These are phyloP conservation scores for Lateolabrax maculatus DNA, from an alignment of 2,797 vertebrate genomes.

Conservation along the genomic window DNA sequence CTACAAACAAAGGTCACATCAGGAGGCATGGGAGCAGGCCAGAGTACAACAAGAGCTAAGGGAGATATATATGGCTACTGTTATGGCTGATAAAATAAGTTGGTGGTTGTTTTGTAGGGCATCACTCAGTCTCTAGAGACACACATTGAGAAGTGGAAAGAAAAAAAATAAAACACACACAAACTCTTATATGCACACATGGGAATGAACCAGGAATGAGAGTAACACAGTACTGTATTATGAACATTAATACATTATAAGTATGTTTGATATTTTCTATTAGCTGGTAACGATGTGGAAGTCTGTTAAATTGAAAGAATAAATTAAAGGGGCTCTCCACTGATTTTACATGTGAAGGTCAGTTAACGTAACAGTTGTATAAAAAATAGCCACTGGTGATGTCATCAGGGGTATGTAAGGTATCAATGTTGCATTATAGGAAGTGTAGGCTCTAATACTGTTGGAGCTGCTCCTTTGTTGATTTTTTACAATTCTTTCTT, in stretches of 20 bases:
- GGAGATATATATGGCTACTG: conserved; percentile 54
- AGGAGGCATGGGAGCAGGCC: conserved; percentile 61
- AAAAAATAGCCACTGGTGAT: background rate
- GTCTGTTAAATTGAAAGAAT: background rate
- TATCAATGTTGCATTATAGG: background rate
- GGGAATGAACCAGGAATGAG: background rate
- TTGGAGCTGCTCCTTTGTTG: background rate
- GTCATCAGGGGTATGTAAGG: background rate
- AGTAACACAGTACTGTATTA: background rate
- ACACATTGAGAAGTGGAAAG: conserved; percentile 10
- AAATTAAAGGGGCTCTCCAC: background rate
- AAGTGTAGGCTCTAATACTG: background rate
- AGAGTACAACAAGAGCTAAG: conserved; percentile 60
- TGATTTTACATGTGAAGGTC: conserved; percentile 1
- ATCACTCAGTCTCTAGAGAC: conserved; percentile 57
- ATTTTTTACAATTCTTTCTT: no score
- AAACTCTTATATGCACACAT: background rate
- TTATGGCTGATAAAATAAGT: conserved; percentile 62
- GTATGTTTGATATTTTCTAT: background rate
- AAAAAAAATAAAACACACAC: conserved; percentile 12
- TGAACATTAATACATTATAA: background rate
- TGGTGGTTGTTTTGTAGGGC: conserved; percentile 58
- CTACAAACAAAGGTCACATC: conserved; percentile 81
- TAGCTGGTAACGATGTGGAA: conserved; percentile 7
- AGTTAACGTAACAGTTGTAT: background rate